phyloP scores from a whole-genome alignment of 2,888 invertebrate genomes.

The Cataglyphis livida region DNA sequence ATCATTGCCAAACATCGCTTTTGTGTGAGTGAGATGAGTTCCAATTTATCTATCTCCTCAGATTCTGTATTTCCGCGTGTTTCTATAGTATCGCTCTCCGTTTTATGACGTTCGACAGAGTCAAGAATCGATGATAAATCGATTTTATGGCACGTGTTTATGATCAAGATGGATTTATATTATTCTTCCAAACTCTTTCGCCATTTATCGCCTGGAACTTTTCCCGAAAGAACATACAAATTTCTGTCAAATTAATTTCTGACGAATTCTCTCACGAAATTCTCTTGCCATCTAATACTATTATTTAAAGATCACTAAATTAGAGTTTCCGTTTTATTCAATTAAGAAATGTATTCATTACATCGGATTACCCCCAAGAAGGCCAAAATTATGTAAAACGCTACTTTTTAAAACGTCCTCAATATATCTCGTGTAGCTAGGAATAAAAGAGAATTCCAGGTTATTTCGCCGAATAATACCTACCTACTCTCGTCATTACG shows the following conservation, averaged over 20 bases:
- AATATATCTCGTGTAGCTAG: not conserved
- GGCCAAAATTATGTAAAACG: not conserved
- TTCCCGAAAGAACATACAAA: not conserved
- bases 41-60: conserved; percentile 30
- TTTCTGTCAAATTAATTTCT: not conserved
- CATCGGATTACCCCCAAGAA: not conserved
- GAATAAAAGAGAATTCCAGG: conserved; percentile 10
- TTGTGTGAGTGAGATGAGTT: not conserved
- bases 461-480: conserved; percentile 29
- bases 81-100: conserved; percentile 19
- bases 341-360: not conserved
- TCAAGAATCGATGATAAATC: conserved; percentile 28
- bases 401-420: not conserved
- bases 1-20: not conserved
- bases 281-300: not conserved
- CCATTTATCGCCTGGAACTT: not conserved
- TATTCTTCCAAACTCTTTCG: not conserved
- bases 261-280: not conserved
- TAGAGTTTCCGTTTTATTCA: conserved; percentile 8
- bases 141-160: conserved; percentile 2
- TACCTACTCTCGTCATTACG: not conserved
- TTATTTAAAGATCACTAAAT: not conserved
- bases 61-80: not conserved
- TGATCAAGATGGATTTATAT: conserved; percentile 1
- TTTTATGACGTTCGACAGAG: conserved; percentile 33